Evolutionary conservation across 2,113 vertebrate genomes (phyloP).

Genomic region (Corythoichthys haematopterus): DNA sequence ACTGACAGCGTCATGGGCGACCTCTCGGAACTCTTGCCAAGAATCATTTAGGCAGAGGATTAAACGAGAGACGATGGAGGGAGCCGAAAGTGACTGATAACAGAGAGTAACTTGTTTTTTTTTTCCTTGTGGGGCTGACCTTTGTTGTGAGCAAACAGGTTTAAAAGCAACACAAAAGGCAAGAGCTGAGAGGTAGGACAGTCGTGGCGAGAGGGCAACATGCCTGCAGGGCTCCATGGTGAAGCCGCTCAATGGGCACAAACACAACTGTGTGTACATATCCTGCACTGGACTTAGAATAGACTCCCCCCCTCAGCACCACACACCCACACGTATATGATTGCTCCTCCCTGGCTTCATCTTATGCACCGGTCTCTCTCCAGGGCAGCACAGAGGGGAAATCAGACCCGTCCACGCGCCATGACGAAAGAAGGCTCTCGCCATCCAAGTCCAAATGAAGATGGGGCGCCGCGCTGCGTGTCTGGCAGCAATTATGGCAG

Average conservation of each 20-base stretch:
- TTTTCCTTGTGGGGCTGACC: constrained; percentile 40
- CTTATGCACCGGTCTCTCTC: constrained; percentile 41
- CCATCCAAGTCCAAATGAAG: constrained; percentile 28
- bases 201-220: constrained; percentile 41
- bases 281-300: constrained; percentile 38
- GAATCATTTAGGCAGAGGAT: constrained; percentile 34
- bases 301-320: constrained; percentile 19
- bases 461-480: constrained; percentile 14
- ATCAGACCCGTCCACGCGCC: constrained; percentile 34
- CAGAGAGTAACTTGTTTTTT: constrained; percentile 35
- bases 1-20: constrained; percentile 43
- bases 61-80: constrained; percentile 29
- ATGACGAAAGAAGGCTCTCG: constrained; percentile 47
- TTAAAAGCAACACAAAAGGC: constrained; percentile 57
- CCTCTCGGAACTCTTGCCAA: constrained; percentile 22
- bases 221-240: constrained; percentile 67
- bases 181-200: constrained; percentile 61
- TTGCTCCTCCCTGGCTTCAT: constrained; percentile 54
- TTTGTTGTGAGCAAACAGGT: constrained; percentile 67
- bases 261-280: constrained; percentile 35
- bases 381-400: constrained; percentile 53
- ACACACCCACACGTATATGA: constrained; percentile 26
- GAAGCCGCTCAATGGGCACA: constrained; percentile 49
- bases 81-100: constrained; percentile 27
- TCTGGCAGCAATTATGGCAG: constrained; percentile 42